Evolutionary conservation across 2,888 invertebrate genomes (phyloP).

Genomic region (Mayetiola destructor): DNA sequence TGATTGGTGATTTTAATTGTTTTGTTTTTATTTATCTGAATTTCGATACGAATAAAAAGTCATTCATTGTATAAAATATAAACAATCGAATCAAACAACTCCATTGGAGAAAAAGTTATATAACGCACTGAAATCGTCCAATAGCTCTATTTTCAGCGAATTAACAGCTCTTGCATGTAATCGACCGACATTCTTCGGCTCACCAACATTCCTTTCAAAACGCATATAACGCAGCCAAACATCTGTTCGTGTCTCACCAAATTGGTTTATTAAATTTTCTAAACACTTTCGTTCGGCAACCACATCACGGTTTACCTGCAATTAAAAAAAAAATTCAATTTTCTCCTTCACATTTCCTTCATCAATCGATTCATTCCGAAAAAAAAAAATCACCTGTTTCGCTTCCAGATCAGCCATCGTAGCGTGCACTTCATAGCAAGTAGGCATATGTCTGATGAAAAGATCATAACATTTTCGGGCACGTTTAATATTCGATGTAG

Average conservation of each 20-base stretch:
- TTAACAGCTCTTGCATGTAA: conserved; percentile 47
- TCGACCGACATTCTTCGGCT: conserved; percentile 39
- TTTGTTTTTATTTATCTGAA: background rate
- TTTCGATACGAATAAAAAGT: too few relatives aligned
- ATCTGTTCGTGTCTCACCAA: conserved; percentile 47
- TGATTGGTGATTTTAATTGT: background rate
- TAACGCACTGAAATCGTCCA: conserved; percentile 24
- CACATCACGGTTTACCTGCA: conserved; percentile 30
- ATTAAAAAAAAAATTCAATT: conserved; percentile 16
- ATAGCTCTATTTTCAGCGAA: conserved; percentile 35
- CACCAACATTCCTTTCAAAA: conserved; percentile 51
- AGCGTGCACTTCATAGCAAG: conserved; percentile 44
- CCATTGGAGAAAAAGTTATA: conserved; percentile 21
- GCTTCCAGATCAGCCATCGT: conserved; percentile 42
- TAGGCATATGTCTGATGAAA: conserved; percentile 43
- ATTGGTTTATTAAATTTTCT: conserved; percentile 47
- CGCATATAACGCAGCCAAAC: conserved; percentile 61
- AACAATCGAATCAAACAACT: conserved; percentile 14
- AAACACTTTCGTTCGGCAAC: conserved; percentile 44
- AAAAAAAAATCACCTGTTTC: conserved; percentile 24
- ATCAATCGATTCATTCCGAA: background rate
- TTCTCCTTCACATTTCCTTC: too few relatives aligned
- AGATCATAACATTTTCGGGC: conserved; percentile 48
- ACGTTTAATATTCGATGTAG: conserved; percentile 36
- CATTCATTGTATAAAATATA: background rate